A percentile compares a stretch with the other conserved stretches of the same genome.
phyloP scores from a whole-genome alignment of 2,113 vertebrate species.

The Zingel zingel region DNA sequence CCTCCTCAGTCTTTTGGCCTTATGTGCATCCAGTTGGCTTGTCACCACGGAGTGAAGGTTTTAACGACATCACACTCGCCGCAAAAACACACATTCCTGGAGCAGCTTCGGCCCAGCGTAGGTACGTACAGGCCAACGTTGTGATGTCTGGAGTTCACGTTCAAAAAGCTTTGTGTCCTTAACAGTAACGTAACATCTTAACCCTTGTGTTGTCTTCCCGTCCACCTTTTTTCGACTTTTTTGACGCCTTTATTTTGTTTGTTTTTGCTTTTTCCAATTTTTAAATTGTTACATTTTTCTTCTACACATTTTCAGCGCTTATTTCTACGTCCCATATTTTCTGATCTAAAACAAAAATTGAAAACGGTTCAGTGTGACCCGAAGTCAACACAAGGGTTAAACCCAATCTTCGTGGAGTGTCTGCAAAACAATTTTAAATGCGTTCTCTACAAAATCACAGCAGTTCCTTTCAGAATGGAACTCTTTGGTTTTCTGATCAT shows the following conservation, averaged over 20 bases:
- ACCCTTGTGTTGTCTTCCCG: too few relatives aligned
- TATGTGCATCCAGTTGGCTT: slow-evolving; percentile 93
- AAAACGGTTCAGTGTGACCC: too few relatives aligned
- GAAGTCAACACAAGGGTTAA: too few relatives aligned
- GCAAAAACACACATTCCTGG: slow-evolving; percentile 90
- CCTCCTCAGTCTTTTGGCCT: slow-evolving; percentile 88
- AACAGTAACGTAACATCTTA: not conserved
- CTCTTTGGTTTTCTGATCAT: not conserved
- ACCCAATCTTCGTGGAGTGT: not conserved
- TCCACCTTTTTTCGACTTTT: too few relatives aligned
- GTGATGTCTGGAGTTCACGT: not conserved
- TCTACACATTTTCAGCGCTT: too few relatives aligned
- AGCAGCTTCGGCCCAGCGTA: slow-evolving; percentile 88
- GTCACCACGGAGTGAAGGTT: slow-evolving; percentile 92
- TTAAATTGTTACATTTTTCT: too few relatives aligned
- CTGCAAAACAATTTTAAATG: not conserved
- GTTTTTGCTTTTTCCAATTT: too few relatives aligned
- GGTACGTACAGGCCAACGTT: slow-evolving; percentile 72
- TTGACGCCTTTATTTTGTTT: too few relatives aligned
- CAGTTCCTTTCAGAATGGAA: rapidly evolving
- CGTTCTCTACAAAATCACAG: not conserved
- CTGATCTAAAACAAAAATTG: too few relatives aligned
- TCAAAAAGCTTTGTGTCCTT: not conserved
- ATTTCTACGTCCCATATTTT: too few relatives aligned
- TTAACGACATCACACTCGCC: slow-evolving; percentile 88